Base-by-base conservation (phyloP, 92 coral and sea anemone species). In the Phymanthus crucifer region DNA sequence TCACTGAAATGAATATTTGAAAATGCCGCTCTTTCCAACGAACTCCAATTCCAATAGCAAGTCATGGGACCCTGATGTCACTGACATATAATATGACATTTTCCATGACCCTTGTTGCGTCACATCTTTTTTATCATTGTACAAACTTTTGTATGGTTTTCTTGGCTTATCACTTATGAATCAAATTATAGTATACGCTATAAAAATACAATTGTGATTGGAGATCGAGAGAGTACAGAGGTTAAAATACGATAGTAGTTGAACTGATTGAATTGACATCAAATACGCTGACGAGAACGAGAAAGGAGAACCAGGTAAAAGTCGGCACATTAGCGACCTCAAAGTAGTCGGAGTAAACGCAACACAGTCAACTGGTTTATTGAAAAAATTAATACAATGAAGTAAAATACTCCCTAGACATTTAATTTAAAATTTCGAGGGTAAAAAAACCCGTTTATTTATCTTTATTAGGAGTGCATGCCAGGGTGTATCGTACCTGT, bases 181-280 rank as follows among this genome's bases (percentile, higher is more conserved):
- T 38, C 66, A 57, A n/a, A 57, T 57, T 57, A 57, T 57, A 6
- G 66, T 57, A 14, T 52, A 52, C 61, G n/a, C 61, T 57, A 57
- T 57, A 57, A 57, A 4, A 57, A 57, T 57, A 57, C 23, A 31
- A 57, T 18, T 21, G 66, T 57, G 23, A 21, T 57, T 21, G 66
- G 66, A 57, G 66, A 57, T 57, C 66, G 66, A 57, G 66, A 57
- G 66, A 57, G 66, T 57, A 57, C 66, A 57, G 66, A 57, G 26
- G 66, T 17, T 52, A 52, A 57, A 57, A 57, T n/a, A 57, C 26
- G 29, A 18, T 57, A 57, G n/a, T 21, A 57, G 66, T 57, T 21
- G 66, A 57, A 21, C 66, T 31, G 66, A 57, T 57, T 57, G 66
- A 57, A 57, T 21, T 57, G 66, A 21, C 32, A n/a, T n/a, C n/a